Conservation (phyloP, 2,888 invertebrate species). For the Lumbricus terrestris region DNA sequence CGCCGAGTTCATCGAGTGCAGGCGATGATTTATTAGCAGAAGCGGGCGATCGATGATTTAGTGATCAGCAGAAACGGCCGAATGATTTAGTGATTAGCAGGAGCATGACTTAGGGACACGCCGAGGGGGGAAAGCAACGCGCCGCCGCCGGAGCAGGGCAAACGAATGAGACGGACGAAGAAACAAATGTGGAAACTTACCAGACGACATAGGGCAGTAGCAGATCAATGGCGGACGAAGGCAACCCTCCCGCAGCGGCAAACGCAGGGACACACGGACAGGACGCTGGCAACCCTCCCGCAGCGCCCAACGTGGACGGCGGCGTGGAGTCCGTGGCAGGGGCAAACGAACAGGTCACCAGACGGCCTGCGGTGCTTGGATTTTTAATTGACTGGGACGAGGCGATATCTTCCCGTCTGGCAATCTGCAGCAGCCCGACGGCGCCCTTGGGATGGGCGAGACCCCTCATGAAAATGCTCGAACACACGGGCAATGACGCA, state of each 20-base stretch:
- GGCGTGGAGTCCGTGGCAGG: too few relatives aligned
- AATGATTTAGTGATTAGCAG: background rate
- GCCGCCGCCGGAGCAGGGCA: background rate
- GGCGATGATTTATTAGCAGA: too few relatives aligned
- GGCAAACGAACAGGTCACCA: background rate
- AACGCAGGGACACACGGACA: background rate
- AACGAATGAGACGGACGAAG: background rate
- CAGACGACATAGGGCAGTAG: background rate
- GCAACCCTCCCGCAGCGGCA: background rate
- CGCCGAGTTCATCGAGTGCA: background rate
- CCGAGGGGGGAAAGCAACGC: background rate
- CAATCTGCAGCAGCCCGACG: slow-evolving; percentile 47
- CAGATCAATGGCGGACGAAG: background rate
- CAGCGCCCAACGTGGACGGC: too few relatives aligned
- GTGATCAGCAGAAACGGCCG: too few relatives aligned
- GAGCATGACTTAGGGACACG: background rate
- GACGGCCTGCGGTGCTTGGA: background rate
- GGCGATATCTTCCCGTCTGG: slow-evolving; percentile 23
- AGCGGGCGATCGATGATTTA: too few relatives aligned
- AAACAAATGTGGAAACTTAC: background rate
- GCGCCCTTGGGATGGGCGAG: slow-evolving; percentile 45
- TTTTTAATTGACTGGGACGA: slow-evolving; percentile 13
- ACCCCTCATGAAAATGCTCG: slow-evolving; percentile 63
- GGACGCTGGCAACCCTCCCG: too few relatives aligned
- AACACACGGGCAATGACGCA: slow-evolving; percentile 83